Evolutionary conservation across 2,113 vertebrate species (phyloP).

Genomic region (Syrrhaptes paradoxus): DNA sequence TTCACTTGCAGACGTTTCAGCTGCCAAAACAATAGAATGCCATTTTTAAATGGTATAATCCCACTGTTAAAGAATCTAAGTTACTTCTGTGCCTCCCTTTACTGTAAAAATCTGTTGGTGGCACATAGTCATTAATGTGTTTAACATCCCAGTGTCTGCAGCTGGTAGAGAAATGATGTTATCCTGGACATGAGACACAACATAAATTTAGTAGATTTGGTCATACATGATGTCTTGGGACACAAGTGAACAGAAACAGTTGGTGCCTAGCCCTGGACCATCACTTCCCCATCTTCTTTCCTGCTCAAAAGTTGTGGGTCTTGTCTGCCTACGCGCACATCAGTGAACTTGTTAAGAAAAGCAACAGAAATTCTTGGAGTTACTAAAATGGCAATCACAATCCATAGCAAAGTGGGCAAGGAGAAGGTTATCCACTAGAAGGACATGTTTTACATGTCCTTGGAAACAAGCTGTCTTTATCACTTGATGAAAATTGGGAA

Average conservation of each 20-base stretch:
- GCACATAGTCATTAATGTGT: not conserved
- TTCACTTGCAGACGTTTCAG: slow-evolving; percentile 5
- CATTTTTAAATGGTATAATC: slow-evolving; percentile 42
- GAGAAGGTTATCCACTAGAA: not conserved
- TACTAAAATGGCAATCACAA: not conserved
- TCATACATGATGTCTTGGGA: not conserved
- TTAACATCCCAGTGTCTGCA: not conserved
- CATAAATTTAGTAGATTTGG: not conserved
- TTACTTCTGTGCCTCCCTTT: not conserved
- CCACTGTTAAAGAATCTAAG: slow-evolving; percentile 12
- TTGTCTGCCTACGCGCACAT: not conserved
- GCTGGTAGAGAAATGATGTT: not conserved
- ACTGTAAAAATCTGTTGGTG: slow-evolving; percentile 24
- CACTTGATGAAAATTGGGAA: no score
- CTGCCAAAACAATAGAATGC: slow-evolving; percentile 40
- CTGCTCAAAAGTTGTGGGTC: not conserved
- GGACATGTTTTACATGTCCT: not conserved
- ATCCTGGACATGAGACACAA: not conserved
- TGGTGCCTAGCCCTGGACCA: not conserved
- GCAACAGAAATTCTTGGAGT: not conserved
- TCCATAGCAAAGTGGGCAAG: not conserved
- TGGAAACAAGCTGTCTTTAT: slow-evolving; percentile 28
- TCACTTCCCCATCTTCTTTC: not conserved
- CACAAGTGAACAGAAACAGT: not conserved
- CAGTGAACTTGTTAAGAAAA: not conserved